Conservation (phyloP, 2,797 vertebrate species). For the Pteronotus mesoamericanus region DNA sequence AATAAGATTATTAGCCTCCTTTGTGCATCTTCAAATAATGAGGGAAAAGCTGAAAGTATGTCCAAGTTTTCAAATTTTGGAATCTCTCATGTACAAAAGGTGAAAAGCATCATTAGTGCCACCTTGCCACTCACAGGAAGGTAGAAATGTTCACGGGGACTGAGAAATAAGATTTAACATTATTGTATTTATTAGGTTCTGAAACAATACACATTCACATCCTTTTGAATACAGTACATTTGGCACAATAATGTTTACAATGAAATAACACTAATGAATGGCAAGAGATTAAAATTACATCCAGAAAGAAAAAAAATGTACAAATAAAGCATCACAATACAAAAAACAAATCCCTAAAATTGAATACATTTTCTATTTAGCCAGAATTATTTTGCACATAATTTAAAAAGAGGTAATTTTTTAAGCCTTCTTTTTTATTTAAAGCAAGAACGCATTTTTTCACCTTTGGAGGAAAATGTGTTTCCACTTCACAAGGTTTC, state of each 20-base stretch:
- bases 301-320: conserved; percentile 85
- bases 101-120: conserved; percentile 79
- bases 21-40: background rate
- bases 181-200: conserved; percentile 94
- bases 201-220: conserved; percentile 97
- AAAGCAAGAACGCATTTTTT: conserved; percentile 79
- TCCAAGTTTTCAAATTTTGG: background rate
- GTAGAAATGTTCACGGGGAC: background rate
- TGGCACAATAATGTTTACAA: conserved; percentile 97
- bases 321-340: conserved; percentile 93
- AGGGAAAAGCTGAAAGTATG: background rate
- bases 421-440: conserved; percentile 76
- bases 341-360: conserved; percentile 81
- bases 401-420: conserved; percentile 87
- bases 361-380: conserved; percentile 85
- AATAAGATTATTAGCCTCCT: background rate
- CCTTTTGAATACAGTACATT: conserved; percentile 98
- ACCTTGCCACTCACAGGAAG: conserved; percentile 77
- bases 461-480: conserved; percentile 69
- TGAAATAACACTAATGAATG: conserved; percentile 93
- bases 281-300: conserved; percentile 88
- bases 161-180: conserved; percentile 82
- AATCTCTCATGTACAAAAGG: conserved; percentile 81
- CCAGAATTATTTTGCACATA: conserved; percentile 86
- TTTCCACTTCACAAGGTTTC: conserved; percentile 72